phyloP scores from a whole-genome alignment of 1,140 invertebrate genomes.

The Elysia chlorotica region DNA sequence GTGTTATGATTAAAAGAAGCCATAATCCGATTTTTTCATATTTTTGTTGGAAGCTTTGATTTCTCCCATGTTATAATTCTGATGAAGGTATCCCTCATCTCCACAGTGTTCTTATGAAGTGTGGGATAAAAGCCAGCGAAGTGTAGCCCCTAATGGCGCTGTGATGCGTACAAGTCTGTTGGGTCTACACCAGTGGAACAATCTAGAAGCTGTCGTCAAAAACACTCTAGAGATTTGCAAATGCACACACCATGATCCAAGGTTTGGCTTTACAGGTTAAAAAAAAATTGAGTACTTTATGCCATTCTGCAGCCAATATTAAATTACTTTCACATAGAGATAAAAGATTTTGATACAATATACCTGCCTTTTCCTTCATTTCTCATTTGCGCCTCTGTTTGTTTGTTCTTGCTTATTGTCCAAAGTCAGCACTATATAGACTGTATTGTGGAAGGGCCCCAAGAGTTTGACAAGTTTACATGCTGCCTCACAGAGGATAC shows the following conservation, averaged over 20 bases:
- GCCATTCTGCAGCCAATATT: background rate
- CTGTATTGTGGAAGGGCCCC: background rate
- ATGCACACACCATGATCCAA: conserved; percentile 50
- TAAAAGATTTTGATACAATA: no score
- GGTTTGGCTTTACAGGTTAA: conserved; percentile 30
- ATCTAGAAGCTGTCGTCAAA: conserved; percentile 47
- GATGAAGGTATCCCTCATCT: no score
- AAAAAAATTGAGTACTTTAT: background rate
- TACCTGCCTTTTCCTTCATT: no score
- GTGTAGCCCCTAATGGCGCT: conserved; percentile 47
- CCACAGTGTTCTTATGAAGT: background rate
- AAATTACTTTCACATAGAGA: background rate
- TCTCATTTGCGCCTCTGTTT: no score
- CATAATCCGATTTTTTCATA: no score
- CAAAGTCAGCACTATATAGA: no score
- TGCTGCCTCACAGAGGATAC: no score
- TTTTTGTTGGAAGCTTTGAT: no score
- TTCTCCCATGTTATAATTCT: no score
- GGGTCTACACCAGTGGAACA: conserved; percentile 47
- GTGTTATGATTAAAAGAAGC: no score
- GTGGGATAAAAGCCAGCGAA: conserved; percentile 40
- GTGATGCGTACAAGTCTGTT: conserved; percentile 48
- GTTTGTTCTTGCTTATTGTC: no score
- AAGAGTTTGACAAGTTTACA: background rate
- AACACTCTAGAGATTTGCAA: conserved; percentile 50